Percentiles rank a stretch among this genome's conserved stretches.
Evolutionary conservation across 35 echinoderm and acorn worm species (phyloP).

Genomic region (Apostichopus parvimensis): DNA sequence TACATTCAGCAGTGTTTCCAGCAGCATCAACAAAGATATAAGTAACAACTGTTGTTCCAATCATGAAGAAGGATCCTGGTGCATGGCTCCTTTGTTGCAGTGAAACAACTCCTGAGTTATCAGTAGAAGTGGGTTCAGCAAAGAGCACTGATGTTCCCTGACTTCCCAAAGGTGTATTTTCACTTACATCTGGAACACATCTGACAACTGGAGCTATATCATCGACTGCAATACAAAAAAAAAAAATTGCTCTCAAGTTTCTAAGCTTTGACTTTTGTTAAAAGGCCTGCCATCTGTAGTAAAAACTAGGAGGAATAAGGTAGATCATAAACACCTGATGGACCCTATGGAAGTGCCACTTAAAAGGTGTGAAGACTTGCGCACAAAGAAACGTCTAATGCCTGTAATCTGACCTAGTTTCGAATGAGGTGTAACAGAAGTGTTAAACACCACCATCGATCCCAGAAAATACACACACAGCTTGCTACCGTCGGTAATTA

Average conservation of each 20-base stretch:
- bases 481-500: no score
- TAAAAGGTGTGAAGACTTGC: no score
- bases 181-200: constrained; percentile 63
- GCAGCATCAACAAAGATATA: constrained; percentile 69
- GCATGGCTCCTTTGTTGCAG: constrained; percentile 19
- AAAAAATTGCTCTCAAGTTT: neutral
- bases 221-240: constrained; percentile 13
- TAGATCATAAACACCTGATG: no score
- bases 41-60: constrained; percentile 62
- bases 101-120: constrained; percentile 58
- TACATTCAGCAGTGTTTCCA: constrained; percentile 54
- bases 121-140: constrained; percentile 66
- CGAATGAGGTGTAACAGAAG: no score
- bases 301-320: no score
- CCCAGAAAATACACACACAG: no score
- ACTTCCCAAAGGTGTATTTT: constrained; percentile 29
- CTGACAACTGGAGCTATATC: neutral
- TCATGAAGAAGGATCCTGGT: constrained; percentile 52
- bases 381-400: no score
- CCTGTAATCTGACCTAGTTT: no score
- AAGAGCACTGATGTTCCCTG: constrained; percentile 33
- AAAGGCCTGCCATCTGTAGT: no score
- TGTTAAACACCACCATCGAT: no score
- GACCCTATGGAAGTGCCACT: no score
- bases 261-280: no score